Base-by-base conservation (phyloP, 2,113 vertebrate genomes). In the Oncorhynchus gorbuscha region DNA sequence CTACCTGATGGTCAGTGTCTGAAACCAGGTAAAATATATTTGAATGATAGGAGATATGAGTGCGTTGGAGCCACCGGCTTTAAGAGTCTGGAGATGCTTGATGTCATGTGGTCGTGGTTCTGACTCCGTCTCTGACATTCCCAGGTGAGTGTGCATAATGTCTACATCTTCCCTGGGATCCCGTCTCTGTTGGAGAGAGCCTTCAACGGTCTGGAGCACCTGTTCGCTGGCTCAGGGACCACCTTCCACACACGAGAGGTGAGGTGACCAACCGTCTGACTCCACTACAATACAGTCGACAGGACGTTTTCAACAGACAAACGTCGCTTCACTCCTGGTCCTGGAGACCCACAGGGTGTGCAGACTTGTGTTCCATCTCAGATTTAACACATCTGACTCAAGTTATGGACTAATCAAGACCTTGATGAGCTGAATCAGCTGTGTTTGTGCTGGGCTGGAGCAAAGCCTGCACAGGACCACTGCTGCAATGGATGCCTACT, bases 131-230 rank as follows among this genome's bases (percentile, higher is more conserved):
- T 24, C 26, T 30, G 26, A 75, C 51, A 45, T 76, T 76, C 12
- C 9, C 49, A 92, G 91, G 87, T 92, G 78, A 99, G 96, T 0
- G 97, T 99, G 2, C 96, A 61, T 8, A 99, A 99, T 0, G 98
- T 99, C 58, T 99, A 94, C 84, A 84, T 99, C 77, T 99, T 99
- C 83, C 98, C 98, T 0, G 98, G 98, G 64, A 94, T 99, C 65
- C 98, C 97, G 0, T 91, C 93, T 1, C 92, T 99, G 78, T 89
- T 99, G 91, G 94, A 93, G 71, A 89, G 92, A 0, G 92, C 94
- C 1, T 92, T 99, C 55, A 93, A 85, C 0, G 95, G 97, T 1
- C 87, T 98, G 0, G 79, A 90, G 75, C 93, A 95, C 39, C 92
- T 99, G 2, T 99, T 99, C 75, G 89, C 62, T 14, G 93, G 92